Evolutionary conservation across 2,888 invertebrate genomes (phyloP).

Genomic region (Dendrolimus pini): DNA sequence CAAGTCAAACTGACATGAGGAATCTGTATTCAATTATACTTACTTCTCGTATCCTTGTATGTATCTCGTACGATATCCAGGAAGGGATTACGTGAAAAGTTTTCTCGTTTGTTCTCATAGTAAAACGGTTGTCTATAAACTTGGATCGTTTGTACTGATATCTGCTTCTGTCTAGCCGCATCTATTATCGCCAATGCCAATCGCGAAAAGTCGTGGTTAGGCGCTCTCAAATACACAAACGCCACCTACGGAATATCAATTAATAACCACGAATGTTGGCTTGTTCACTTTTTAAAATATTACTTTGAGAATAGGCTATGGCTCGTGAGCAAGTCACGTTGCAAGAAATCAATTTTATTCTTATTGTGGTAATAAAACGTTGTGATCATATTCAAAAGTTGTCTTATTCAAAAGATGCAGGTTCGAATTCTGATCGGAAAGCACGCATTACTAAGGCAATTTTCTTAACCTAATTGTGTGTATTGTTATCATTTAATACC

Average conservation of each 20-base stretch:
- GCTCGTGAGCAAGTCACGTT: too few species aligned
- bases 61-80: slow-evolving; percentile 88
- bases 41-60: slow-evolving; percentile 91
- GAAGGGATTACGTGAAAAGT: slow-evolving; percentile 91
- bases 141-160: slow-evolving; percentile 79
- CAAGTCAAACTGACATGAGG: neutral
- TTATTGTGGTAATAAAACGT: too few species aligned
- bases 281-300: neutral
- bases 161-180: slow-evolving; percentile 82
- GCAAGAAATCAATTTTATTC: too few species aligned
- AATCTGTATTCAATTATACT: slow-evolving; percentile 40
- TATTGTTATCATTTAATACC: too few species aligned
- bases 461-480: too few species aligned
- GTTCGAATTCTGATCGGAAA: too few species aligned
- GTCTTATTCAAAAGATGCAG: too few species aligned
- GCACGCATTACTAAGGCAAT: too few species aligned
- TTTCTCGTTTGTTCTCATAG: slow-evolving; percentile 79
- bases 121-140: slow-evolving; percentile 77
- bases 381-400: too few species aligned
- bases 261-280: neutral
- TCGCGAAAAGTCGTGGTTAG: slow-evolving; percentile 83
- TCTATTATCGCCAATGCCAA: slow-evolving; percentile 87
- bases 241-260: slow-evolving; percentile 77
- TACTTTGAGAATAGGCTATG: too few species aligned
- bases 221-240: slow-evolving; percentile 88